Evolutionary conservation across 2,888 invertebrate species (phyloP).

Genomic region (Parnassius glacialis): DNA sequence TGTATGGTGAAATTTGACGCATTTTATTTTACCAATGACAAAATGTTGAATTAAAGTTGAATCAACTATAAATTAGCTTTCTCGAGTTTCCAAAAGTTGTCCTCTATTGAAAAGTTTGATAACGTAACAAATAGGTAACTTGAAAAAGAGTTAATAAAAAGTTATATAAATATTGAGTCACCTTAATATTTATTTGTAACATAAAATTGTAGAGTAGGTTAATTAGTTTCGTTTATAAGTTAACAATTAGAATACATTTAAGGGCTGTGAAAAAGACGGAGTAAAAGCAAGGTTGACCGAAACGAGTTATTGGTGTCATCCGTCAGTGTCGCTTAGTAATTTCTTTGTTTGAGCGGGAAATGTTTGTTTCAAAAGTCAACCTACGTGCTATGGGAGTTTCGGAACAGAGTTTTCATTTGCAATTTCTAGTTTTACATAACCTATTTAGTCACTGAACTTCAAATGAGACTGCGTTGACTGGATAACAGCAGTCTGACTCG

Average conservation of each 20-base stretch:
- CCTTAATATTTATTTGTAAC: constrained; percentile 6
- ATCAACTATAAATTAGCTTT: constrained; percentile 26
- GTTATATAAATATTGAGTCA: constrained; percentile 6
- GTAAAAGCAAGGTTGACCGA: constrained; percentile 36
- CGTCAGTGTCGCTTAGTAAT: constrained; percentile 72
- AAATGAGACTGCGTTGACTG: constrained; percentile 25
- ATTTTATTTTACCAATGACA: constrained; percentile 11
- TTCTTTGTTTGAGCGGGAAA: constrained; percentile 60
- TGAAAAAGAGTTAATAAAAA: constrained; percentile 17
- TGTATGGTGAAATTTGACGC: background rate
- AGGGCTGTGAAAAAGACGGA: background rate
- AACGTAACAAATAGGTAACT: constrained; percentile 17
- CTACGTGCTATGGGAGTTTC: constrained; percentile 52
- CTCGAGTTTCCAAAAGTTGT: constrained; percentile 22
- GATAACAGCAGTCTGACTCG: constrained; percentile 33
- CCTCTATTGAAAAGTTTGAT: constrained; percentile 19
- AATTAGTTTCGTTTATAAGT: no score
- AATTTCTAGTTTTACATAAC: constrained; percentile 28
- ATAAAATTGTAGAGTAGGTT: background rate
- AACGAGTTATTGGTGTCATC: constrained; percentile 70
- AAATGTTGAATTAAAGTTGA: constrained; percentile 24
- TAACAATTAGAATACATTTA: background rate
- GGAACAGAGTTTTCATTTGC: constrained; percentile 34
- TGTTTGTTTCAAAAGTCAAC: constrained; percentile 67
- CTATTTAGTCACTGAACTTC: constrained; percentile 18